Base-by-base conservation (phyloP, 2,797 vertebrate species). In the Cryptoprocta ferox region DNA sequence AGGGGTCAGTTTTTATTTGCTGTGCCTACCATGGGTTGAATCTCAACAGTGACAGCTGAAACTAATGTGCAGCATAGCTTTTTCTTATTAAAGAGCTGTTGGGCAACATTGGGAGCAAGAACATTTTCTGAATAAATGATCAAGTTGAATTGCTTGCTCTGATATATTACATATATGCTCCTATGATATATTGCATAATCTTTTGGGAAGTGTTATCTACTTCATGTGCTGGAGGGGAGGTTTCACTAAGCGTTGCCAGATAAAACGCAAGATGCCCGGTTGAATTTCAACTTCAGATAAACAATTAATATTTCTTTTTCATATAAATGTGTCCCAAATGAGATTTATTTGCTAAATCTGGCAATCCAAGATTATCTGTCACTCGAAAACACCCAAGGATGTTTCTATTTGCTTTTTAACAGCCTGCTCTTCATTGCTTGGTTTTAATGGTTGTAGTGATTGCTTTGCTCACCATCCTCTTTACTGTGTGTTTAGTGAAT, bases 21-120 rank as follows among this genome's bases (percentile, higher is more conserved):
- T 95, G 4, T 94, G 61, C 32, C 26, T 94, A 81, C 19, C 28
- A 37, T 85, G 93, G 45, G 18, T 87, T 93, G 83, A 63, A 95
- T 75, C 13, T 92, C 42, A 83, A 32, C 24, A 81, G 18, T 80
- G 59, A 92, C 28, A 93, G 48, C 48, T 68, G 82, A 70, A 94
- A 73, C 53, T 73, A 83, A 50, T 81, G 21, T 42, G 21, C 61
- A 68, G 9, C 53, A 66, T 16, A 93, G 30, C 6, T n/a, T 95
- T 93, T 96, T 85, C 89, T 95, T 87, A 94, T 89, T 93, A 91
- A 95, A 75, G 35, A 89, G 39, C 37, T 94, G 85, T 45, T 92
- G 82, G 45, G 39, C n/a, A 94, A 93, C 59, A 96, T 1, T 91
- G 83, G 63, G 56, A 93, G 32, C 30, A 89, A 79, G 84, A 83